Conservation (phyloP, 2,888 invertebrate species). For the Sepiola atlantica region DNA sequence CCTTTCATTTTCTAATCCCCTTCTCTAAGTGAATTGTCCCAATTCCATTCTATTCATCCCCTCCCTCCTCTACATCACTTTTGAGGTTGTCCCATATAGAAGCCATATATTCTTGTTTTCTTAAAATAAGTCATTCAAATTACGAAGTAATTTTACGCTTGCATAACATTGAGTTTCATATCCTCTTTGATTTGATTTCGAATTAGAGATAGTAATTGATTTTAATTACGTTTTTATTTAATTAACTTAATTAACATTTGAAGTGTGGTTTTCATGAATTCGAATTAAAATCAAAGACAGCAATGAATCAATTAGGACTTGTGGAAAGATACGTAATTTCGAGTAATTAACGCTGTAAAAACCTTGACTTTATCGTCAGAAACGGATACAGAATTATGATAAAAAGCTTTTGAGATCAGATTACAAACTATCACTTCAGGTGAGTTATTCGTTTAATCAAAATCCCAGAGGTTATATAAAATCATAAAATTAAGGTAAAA, state of each 20-base stretch:
- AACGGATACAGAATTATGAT: neutral
- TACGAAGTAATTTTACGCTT: neutral
- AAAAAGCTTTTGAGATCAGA: too few relatives aligned
- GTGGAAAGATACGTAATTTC: neutral
- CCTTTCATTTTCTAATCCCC: too few relatives aligned
- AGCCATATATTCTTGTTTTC: neutral
- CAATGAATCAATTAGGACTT: neutral
- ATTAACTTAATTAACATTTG: neutral
- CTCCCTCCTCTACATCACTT: neutral
- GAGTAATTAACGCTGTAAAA: neutral
- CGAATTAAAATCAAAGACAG: neutral
- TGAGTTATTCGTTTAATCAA: too few relatives aligned
- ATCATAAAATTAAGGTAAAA: too few relatives aligned
- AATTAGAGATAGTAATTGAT: neutral
- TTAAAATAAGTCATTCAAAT: neutral
- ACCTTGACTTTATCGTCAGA: neutral
- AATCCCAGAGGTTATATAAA: too few relatives aligned
- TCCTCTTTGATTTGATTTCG: neutral
- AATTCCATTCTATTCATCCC: neutral
- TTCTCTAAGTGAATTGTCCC: too few relatives aligned
- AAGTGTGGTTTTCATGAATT: neutral
- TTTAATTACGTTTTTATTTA: neutral
- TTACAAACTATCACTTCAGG: too few relatives aligned
- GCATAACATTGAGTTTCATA: neutral
- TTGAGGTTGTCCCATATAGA: neutral